Base-by-base conservation (phyloP, 2,888 invertebrate species). In the Oasisia sp. region DNA sequence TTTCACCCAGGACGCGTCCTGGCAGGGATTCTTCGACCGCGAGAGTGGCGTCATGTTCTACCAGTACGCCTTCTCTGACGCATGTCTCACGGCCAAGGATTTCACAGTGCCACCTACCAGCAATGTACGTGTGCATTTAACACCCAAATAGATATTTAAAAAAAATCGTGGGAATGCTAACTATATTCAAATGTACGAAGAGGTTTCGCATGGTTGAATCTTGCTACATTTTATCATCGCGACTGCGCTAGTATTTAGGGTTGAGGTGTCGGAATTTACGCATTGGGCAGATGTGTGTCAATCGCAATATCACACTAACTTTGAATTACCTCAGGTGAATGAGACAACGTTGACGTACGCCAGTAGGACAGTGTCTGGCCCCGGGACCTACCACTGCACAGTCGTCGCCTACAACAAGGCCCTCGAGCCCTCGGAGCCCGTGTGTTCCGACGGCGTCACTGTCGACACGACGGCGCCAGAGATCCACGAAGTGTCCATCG, bases 381-480 rank as follows among this genome's bases (percentile, higher is more conserved):
- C 93, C 14, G 94, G 12, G 8, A 94, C 92, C 32, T 93, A 93
- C 27, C 94, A 92, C 89, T 89, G 92, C 7, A 93, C 94, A 12
- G 93, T 94, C 8, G 93, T 95, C 27, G 95, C 95, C 5, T 93
- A 93, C 58, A 95, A 95, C 92, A 93, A 94, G 91, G 95, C 95
- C 0, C 90, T 95, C 92, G 94, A 93, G 89, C 93, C 94, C 12
- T 95, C 95, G 0, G 92, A 91, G 19, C 93, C 93, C 8, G 94
- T 93, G 12, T 95, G 95, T 91, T 94, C 94, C 7, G 94, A 95
- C 92, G 95, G 95, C 5, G 93, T 95, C n/a, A 92, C 92, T 1
- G 90, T 93, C 9, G 95, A 95, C 93, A 92, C 74, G 4, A 93
- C 94, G 5, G 92, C 91, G 50, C 92, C 92, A n/a, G 32, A 32